Evolutionary conservation across 2,888 invertebrate species (phyloP).

Genomic region (Synergus japonicus): DNA sequence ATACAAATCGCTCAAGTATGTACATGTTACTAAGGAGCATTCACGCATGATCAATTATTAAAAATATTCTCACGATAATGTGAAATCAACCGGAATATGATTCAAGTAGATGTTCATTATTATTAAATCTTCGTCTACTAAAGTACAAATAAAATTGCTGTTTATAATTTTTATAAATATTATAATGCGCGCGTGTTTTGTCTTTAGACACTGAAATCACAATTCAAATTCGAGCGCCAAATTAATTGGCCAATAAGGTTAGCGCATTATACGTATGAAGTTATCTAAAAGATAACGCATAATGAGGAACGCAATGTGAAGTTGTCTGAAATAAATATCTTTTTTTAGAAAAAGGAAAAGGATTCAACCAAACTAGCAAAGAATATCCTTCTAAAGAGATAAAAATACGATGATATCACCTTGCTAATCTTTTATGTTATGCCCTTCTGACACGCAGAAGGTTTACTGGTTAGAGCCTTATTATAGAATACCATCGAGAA

Average conservation of each 20-base stretch:
- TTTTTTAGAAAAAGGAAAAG: too few relatives aligned
- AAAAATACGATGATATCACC: constrained; percentile 1
- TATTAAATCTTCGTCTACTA: background rate
- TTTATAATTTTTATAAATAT: too few relatives aligned
- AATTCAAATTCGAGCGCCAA: too few relatives aligned
- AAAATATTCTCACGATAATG: background rate
- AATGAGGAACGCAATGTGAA: too few relatives aligned
- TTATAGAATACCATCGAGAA: constrained; percentile 8
- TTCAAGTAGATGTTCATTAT: background rate
- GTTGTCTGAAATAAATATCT: too few relatives aligned
- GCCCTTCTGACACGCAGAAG: constrained; percentile 1
- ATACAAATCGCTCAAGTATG: background rate
- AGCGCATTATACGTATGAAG: too few relatives aligned
- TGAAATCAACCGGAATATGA: background rate
- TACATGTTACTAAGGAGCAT: background rate
- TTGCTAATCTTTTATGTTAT: background rate
- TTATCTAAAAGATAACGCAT: too few relatives aligned
- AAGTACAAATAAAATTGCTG: background rate
- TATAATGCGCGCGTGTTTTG: too few relatives aligned
- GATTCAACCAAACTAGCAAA: background rate
- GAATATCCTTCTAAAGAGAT: background rate
- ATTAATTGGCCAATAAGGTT: too few relatives aligned
- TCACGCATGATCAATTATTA: background rate
- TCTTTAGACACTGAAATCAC: too few relatives aligned
- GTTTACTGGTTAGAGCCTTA: background rate